These are phyloP conservation scores for Mionectes olivaceus DNA, from an alignment of 2,797 vertebrate genomes.

Conservation along the genomic window DNA sequence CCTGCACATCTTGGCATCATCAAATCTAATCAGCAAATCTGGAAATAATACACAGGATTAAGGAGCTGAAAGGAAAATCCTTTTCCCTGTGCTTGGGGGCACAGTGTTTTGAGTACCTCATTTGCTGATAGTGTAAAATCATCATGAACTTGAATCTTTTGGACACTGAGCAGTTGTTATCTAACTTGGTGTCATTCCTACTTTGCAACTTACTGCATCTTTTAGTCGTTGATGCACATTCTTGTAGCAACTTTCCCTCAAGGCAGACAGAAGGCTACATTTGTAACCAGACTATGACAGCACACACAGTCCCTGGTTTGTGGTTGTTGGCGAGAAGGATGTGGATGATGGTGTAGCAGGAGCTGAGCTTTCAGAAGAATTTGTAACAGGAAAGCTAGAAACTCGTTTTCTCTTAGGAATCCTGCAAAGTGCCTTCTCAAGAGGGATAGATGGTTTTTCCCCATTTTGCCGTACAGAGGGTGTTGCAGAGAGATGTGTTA, in stretches of 20 bases:
- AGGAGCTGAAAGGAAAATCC: background rate
- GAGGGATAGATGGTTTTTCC: no score
- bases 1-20: background rate
- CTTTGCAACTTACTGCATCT: background rate
- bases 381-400: no score
- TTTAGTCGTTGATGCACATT: background rate
- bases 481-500: no score
- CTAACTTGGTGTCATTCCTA: background rate
- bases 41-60: background rate
- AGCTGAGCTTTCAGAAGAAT: no score
- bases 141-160: background rate
- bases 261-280: background rate
- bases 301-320: background rate
- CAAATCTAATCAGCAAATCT: background rate
- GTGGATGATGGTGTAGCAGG: background rate
- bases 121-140: background rate
- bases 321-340: background rate
- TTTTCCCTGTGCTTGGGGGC: background rate
- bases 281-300: background rate
- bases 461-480: no score
- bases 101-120: background rate
- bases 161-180: background rate
- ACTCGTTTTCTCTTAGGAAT: no score
- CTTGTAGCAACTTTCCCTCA: background rate
- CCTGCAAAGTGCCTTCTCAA: no score